Evolutionary conservation across 2,113 vertebrate genomes (phyloP).

Genomic region (Bufo bufo): DNA sequence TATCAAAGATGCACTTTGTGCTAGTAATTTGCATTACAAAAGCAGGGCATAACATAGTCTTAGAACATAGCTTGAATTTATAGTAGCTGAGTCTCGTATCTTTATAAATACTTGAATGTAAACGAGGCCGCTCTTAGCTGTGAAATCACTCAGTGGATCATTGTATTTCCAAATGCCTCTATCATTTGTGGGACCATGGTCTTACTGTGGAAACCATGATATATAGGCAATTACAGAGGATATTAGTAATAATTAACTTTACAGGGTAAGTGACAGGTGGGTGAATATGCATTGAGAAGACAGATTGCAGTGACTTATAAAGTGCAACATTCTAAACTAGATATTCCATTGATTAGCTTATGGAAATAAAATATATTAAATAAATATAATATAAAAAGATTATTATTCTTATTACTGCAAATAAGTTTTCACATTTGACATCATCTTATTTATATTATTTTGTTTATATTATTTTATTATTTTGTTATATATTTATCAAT

Average conservation of each 20-base stretch:
- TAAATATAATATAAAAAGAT: no score
- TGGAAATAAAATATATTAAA: no score
- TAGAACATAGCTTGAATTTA: slow-evolving; percentile 77
- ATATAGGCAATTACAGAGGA: neutral
- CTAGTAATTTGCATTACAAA: slow-evolving; percentile 87
- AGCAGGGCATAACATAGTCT: slow-evolving; percentile 70
- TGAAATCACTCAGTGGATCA: slow-evolving; percentile 63
- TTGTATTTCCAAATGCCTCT: slow-evolving; percentile 43
- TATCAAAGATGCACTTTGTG: slow-evolving; percentile 90
- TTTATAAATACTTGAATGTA: slow-evolving; percentile 65
- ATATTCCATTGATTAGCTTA: no score
- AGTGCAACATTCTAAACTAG: no score
- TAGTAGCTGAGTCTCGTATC: slow-evolving; percentile 67
- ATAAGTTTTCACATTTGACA: no score
- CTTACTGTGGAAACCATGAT: neutral
- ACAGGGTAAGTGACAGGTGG: neutral
- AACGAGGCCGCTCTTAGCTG: slow-evolving; percentile 36
- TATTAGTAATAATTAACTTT: neutral
- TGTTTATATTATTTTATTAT: no score
- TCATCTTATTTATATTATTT: no score
- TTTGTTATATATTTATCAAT: no score
- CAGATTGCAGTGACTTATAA: neutral
- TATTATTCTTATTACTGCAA: no score
- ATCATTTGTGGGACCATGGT: slow-evolving; percentile 15
- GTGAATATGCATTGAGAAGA: neutral